Percentiles rank a stretch among this genome's conserved stretches.
Evolutionary conservation across 2,888 invertebrate genomes (phyloP).

Genomic region (Lydus trimaculatus): DNA sequence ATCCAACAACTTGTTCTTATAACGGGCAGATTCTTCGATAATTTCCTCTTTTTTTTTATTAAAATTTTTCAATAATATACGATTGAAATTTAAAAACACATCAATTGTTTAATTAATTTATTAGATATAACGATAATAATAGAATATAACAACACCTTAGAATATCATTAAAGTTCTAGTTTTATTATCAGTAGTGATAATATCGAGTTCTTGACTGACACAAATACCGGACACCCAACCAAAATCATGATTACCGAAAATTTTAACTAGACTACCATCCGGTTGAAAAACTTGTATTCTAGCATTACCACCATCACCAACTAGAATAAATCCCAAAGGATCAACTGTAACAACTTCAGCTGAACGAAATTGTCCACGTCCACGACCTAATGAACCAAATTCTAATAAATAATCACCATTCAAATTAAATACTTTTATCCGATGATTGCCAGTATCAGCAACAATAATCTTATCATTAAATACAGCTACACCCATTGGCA

Average conservation of each 20-base stretch:
- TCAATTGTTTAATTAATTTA: background rate
- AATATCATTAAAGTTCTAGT: slow-evolving; percentile 62
- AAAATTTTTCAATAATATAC: no score
- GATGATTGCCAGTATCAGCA: slow-evolving; percentile 76
- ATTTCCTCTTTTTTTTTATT: slow-evolving; percentile 25
- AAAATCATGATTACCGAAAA: slow-evolving; percentile 69
- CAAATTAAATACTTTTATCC: slow-evolving; percentile 69
- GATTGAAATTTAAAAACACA: background rate
- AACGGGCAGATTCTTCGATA: slow-evolving; percentile 33
- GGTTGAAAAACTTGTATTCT: slow-evolving; percentile 78
- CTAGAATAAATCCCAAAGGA: slow-evolving; percentile 75
- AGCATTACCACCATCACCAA: slow-evolving; percentile 81
- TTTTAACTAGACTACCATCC: slow-evolving; percentile 71
- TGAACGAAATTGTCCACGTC: slow-evolving; percentile 74
- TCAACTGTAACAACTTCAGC: slow-evolving; percentile 79
- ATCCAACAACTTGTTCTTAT: slow-evolving; percentile 34
- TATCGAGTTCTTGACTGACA: slow-evolving; percentile 67
- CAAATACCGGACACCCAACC: slow-evolving; percentile 75
- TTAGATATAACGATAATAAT: background rate
- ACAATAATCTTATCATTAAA: slow-evolving; percentile 64
- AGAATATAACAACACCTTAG: slow-evolving; percentile 38
- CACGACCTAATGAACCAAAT: slow-evolving; percentile 72
- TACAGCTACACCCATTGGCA: slow-evolving; percentile 75
- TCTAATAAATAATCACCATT: slow-evolving; percentile 66
- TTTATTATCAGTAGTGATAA: slow-evolving; percentile 70